phyloP scores from a whole-genome alignment of 1,140 invertebrate genomes.

The Microplitis mediator region DNA sequence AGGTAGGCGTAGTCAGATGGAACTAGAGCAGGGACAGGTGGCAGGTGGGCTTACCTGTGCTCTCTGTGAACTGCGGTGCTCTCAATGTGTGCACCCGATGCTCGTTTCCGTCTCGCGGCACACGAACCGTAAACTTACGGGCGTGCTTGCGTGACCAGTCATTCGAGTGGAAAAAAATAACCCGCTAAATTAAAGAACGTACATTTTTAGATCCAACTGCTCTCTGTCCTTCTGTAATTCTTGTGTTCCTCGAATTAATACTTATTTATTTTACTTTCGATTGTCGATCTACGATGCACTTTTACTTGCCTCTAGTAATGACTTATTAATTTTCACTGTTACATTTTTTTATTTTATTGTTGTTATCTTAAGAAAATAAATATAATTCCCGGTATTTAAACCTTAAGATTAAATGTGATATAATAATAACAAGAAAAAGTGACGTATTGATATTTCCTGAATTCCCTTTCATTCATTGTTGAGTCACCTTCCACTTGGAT shows the following conservation, averaged over 20 bases:
- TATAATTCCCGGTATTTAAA: no score
- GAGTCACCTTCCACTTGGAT: no score
- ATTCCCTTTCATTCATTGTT: no score
- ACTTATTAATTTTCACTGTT: no score
- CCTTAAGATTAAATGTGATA: no score
- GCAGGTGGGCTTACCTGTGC: constrained; percentile 48
- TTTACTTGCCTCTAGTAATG: no score
- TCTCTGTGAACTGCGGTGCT: constrained; percentile 40
- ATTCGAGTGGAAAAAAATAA: constrained; percentile 21
- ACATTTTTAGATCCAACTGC: neutral
- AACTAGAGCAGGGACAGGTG: constrained; percentile 26
- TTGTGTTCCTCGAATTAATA: neutral
- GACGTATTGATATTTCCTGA: no score
- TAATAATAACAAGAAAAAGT: no score
- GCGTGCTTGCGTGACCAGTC: constrained; percentile 26
- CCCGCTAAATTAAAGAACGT: constrained; percentile 7
- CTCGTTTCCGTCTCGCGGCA: constrained; percentile 47
- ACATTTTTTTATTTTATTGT: no score
- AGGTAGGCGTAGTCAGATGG: constrained; percentile 21
- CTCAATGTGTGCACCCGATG: constrained; percentile 16
- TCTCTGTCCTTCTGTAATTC: neutral
- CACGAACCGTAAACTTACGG: constrained; percentile 50
- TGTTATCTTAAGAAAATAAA: no score
- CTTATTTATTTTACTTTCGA: no score
- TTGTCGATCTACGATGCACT: no score